These are phyloP conservation scores for Coptodon bakossiorum DNA, from an alignment of 2,113 vertebrate genomes.

Conservation along the genomic window DNA sequence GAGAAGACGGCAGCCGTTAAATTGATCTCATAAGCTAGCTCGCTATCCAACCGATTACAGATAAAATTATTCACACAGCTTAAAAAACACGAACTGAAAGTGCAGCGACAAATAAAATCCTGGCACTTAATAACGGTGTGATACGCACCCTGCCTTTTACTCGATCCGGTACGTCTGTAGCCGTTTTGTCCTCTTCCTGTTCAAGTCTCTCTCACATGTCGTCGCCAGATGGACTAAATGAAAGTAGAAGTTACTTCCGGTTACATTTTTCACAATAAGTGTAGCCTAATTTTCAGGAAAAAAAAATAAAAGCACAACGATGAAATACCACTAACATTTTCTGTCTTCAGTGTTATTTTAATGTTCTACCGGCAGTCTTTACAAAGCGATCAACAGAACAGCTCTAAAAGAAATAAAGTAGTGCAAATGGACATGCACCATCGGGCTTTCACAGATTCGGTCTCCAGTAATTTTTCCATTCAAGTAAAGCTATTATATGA, in stretches of 20 bases:
- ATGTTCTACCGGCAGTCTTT: not conserved
- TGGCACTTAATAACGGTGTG: not conserved
- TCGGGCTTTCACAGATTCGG: fast-evolving
- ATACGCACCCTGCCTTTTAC: constrained; percentile 35
- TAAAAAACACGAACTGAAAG: not conserved
- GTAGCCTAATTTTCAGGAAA: not conserved
- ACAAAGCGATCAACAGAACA: not conserved
- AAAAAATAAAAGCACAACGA: not conserved
- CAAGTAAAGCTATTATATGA: not conserved
- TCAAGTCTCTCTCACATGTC: not conserved
- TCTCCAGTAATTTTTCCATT: not conserved
- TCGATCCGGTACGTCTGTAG: not conserved
- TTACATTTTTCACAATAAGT: not conserved
- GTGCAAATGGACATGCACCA: not conserved
- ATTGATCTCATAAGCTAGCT: not conserved
- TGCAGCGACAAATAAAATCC: not conserved
- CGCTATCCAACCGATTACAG: not conserved
- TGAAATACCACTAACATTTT: not conserved
- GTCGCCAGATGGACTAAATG: not conserved
- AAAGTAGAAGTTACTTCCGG: constrained; percentile 11
- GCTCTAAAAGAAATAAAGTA: not conserved
- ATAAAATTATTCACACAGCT: not conserved
- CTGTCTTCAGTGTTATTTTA: fast-evolving
- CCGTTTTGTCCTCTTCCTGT: constrained; percentile 30
- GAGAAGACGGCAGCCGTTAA: constrained; percentile 18